A percentile compares a stretch with the other conserved stretches of the same genome.
phyloP scores from a whole-genome alignment of 2,113 vertebrate genomes.

The Pimephales promelas region DNA sequence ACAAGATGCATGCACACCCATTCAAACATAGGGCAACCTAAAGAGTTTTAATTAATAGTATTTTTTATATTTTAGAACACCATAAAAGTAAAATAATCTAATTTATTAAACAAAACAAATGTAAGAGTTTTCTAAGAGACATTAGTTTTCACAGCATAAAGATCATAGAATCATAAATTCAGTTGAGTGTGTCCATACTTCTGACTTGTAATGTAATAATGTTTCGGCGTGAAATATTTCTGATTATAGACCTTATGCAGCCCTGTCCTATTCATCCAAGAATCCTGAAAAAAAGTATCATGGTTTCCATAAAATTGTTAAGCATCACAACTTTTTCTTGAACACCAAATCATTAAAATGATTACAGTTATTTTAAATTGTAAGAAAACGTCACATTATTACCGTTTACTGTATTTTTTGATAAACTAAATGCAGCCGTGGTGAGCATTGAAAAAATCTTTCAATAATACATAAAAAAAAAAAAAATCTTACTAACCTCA shows the following conservation, averaged over 20 bases:
- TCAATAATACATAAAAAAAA: neutral
- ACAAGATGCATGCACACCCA: neutral
- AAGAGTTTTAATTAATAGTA: neutral
- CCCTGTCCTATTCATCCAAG: no score
- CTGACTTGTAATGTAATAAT: neutral
- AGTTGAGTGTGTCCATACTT: neutral
- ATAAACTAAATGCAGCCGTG: no score
- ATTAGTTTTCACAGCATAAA: neutral
- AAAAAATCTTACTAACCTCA: neutral
- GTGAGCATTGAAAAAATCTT: neutral
- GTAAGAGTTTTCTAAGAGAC: no score
- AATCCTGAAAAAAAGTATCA: no score
- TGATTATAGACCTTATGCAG: neutral
- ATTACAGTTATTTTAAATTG: no score
- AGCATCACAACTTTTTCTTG: no score
- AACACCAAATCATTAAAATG: no score
- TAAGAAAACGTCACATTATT: neutral
- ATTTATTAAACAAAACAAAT: neutral
- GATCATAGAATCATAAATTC: neutral
- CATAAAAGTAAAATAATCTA: neutral
- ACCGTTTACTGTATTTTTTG: neutral
- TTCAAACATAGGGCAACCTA: neutral
- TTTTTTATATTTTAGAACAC: neutral
- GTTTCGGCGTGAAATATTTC: no score
- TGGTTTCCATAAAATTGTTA: no score